Base-by-base conservation (phyloP, 2,888 invertebrate genomes). In the Salticus scenicus region DNA sequence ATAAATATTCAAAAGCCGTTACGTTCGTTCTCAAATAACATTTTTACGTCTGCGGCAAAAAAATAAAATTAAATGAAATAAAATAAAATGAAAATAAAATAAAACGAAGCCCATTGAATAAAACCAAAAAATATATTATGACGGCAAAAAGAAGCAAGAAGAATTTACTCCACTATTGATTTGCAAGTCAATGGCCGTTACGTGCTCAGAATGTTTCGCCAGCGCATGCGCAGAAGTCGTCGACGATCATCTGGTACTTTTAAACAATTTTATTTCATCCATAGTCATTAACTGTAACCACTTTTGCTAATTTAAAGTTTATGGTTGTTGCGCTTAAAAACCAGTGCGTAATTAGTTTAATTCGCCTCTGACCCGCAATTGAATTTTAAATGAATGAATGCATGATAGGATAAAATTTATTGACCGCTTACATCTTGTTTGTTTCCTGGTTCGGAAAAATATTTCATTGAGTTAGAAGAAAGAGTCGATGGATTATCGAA, bases 271-370 rank as follows among this genome's bases (percentile, higher is more conserved):
- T 84, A 84, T 84, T 84, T 73, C 72, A 84, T 84, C 73, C 83
- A 42, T 67, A 63, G 83, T 84, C 83, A 84, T 84, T 84, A 84
- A 84, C 66, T 77, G 83, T 84, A 83, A 84, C 83, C 83, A 84
- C 83, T 77, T 77, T 84, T 84, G 83, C 83, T 84, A 84, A 84
- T 84, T 84, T 84, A 84, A 84, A 84, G 77, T 84, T 84, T 84
- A 84, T 84, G 83, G 83, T 84, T 77, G 83, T 84, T 77, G 72
- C 33, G 27, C 67, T 73, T 77, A 84, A 84, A 84, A 84, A 77
- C 67, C n/a, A 27, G 57, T 24, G 2, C 37, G 77, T 84, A 84
- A 84, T 84, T 84, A 84, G 83, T 84, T 84, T 77, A 84, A 84
- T 84, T 84, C 83, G 83, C 77, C 66, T 67, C 64, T 84, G 77